A percentile compares a stretch with the other conserved stretches of the same genome.
Evolutionary conservation across 1,140 invertebrate genomes (phyloP).

Genomic region (Achatina immaculata): DNA sequence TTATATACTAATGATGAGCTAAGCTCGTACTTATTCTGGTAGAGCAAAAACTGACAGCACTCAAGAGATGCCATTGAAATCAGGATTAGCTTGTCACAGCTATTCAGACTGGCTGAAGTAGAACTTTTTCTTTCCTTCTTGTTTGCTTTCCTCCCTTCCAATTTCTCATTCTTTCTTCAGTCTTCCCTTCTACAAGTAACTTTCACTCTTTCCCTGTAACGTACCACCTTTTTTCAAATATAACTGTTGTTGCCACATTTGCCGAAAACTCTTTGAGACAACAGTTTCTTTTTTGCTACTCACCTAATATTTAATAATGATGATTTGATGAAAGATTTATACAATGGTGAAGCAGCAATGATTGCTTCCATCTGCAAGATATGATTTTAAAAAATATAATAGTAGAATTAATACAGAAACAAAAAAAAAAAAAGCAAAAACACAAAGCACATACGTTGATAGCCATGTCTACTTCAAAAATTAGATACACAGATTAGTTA

Average conservation of each 20-base stretch:
- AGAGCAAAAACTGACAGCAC: no score
- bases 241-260: not conserved
- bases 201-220: not conserved
- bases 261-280: not conserved
- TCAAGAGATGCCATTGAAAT: no score
- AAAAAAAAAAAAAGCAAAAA: no score
- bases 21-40: no score
- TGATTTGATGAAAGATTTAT: conserved; percentile 9
- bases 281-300: not conserved
- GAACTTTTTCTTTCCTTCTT: no score
- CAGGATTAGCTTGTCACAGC: no score
- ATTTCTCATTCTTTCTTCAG: no score
- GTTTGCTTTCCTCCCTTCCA: no score
- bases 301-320: conserved; percentile 5
- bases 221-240: not conserved
- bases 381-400: no score
- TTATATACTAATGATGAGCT: no score
- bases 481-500: not conserved
- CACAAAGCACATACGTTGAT: not conserved
- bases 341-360: not conserved
- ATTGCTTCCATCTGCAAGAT: not conserved
- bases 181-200: no score
- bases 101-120: no score
- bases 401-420: not conserved
- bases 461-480: not conserved